Percentiles rank a stretch among this genome's conserved stretches.
Evolutionary conservation across 2,888 invertebrate genomes (phyloP).

Genomic region (Labia minor): DNA sequence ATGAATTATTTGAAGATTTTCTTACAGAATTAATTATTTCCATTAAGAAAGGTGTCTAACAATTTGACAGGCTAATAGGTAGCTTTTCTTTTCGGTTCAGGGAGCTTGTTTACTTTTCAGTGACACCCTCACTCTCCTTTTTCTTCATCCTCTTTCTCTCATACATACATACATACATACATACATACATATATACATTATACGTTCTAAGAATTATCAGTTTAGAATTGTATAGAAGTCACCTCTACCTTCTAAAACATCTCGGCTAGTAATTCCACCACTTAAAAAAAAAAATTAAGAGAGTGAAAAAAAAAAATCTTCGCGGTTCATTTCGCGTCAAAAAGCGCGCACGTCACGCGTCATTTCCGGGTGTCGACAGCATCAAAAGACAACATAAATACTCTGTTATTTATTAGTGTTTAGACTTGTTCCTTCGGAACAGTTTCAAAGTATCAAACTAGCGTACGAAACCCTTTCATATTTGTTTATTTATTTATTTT

Average conservation of each 20-base stretch:
- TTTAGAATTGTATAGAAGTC: neutral
- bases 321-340: conserved; percentile 13
- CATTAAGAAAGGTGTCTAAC: neutral
- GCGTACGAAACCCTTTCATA: neutral
- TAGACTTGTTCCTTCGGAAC: neutral
- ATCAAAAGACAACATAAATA: conserved; percentile 2
- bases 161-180: no score
- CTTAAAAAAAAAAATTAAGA: neutral
- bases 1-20: neutral
- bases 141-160: no score
- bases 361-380: neutral
- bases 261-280: no score
- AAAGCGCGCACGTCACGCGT: neutral
- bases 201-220: neutral
- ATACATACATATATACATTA: no score
- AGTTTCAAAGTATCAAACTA: neutral
- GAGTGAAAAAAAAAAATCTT: neutral
- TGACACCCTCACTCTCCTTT: neutral
- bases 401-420: conserved; percentile 5
- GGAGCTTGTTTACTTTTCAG: neutral
- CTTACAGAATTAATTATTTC: neutral
- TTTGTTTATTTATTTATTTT: conserved; percentile 5
- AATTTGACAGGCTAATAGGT: neutral
- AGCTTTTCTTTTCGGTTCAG: neutral
- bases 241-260: neutral